Evolutionary conservation across 2,888 invertebrate genomes (phyloP), one percentile per base, ranked within the genome.

Genomic region (Cybosia mesomella): DNA sequence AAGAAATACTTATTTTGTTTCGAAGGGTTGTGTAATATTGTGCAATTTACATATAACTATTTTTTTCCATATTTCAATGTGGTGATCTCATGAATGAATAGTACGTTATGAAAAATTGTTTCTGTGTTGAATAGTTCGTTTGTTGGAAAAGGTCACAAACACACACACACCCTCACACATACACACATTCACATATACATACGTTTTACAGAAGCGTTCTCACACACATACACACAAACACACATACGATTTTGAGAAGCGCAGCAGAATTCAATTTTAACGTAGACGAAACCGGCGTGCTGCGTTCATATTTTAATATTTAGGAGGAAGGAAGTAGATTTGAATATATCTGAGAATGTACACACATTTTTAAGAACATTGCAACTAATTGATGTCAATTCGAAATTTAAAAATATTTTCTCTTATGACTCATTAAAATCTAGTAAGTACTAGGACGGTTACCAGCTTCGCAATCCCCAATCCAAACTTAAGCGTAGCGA

Each of bases 21-120:
- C 49, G 24, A 62, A 39, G n/a, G 36, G n/a, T 55, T 59, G 21
- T 58, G 61, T 43, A 61, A 67, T 67, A 57, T 67, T 61, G 43
- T 43, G 55, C 22, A 61, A 67, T 43, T 59, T 34, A 36, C 18
- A 57, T 32, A 28, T 34, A 10, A 11, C 15, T 28, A 55, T 13
- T 5, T 24, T 13, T 22, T 55, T 55, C 22, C 9, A 24, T 55
- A 24, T 55, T 13, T 22, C 1, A 28, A 24, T 8, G 15, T 5
- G 11, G 21, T 58, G 11, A 34, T 8, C 21, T 58, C 21, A 34
- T 15, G 36, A 58, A 34, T 15, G n/a, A 58, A 21, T 58, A 0
- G 11, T 13, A 13, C 58, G 13, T 21, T 49, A 49, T 49, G n/a
- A 49, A 49, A 49, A 49, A 49, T n/a, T 49, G 49, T 49, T 49